phyloP scores from a whole-genome alignment of 1,140 invertebrate species.

The Coboldia fuscipes region DNA sequence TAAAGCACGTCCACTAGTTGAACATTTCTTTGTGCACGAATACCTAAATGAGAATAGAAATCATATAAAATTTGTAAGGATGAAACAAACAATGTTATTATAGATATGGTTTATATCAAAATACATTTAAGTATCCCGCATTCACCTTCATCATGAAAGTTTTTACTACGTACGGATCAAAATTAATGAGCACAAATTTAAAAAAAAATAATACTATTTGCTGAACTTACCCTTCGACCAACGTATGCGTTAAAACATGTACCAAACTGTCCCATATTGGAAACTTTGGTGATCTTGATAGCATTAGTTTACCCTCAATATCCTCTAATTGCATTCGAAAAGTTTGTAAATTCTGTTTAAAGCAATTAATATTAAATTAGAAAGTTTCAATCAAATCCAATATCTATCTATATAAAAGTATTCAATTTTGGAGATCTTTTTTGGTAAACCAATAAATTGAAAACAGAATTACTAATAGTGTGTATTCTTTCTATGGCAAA shows the following conservation, averaged over 20 bases:
- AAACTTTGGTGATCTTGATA: conserved; percentile 44
- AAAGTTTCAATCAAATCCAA: not conserved
- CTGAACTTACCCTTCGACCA: conserved; percentile 70
- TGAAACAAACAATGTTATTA: not conserved
- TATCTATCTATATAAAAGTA: not conserved
- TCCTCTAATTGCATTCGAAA: conserved; percentile 56
- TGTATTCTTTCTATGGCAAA: not conserved
- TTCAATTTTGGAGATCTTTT: not conserved
- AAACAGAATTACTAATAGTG: conserved; percentile 1
- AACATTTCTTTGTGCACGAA: conserved; percentile 80
- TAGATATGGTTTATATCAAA: not conserved
- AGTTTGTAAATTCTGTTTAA: conserved; percentile 45
- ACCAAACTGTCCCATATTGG: conserved; percentile 75
- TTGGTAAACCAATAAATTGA: not conserved
- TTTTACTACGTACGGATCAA: too few relatives aligned
- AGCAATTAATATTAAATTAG: not conserved
- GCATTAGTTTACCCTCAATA: conserved; percentile 38
- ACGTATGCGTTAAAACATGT: conserved; percentile 55
- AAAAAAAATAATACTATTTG: not conserved
- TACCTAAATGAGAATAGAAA: conserved; percentile 33
- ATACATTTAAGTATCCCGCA: not conserved
- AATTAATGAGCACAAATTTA: not conserved
- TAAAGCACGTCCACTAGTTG: conserved; percentile 81
- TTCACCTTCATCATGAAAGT: not conserved
- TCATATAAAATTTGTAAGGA: conserved; percentile 1